Evolutionary conservation across 2,113 vertebrate species (phyloP).

Genomic region (Holacanthus passer): DNA sequence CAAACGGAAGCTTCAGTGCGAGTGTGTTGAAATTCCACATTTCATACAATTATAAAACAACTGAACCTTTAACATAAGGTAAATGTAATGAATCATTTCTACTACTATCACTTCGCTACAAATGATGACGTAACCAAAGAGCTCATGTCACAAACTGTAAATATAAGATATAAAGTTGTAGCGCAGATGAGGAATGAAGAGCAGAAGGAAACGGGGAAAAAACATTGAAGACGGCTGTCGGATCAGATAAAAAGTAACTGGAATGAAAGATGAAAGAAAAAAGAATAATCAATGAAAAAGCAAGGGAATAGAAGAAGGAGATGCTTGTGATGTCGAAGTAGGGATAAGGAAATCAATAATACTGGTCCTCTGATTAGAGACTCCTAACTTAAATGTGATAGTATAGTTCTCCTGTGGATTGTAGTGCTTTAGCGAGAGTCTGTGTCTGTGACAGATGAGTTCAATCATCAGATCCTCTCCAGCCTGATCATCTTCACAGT

Average conservation of each 20-base stretch:
- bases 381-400: slow-evolving; percentile 44
- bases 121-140: neutral
- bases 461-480: slow-evolving; percentile 59
- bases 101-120: neutral
- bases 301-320: slow-evolving; percentile 41
- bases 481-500: slow-evolving; percentile 53
- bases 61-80: neutral
- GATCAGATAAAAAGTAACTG: slow-evolving; percentile 46
- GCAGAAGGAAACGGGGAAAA: slow-evolving; percentile 31
- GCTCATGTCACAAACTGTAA: neutral
- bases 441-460: slow-evolving; percentile 46
- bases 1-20: neutral
- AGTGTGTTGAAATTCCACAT: neutral
- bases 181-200: slow-evolving; percentile 2
- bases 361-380: slow-evolving; percentile 60
- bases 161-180: neutral
- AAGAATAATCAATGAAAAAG: slow-evolving; percentile 56
- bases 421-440: slow-evolving; percentile 36
- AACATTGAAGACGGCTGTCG: slow-evolving; percentile 10
- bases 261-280: slow-evolving; percentile 33
- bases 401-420: slow-evolving; percentile 46
- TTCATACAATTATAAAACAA: too few species aligned
- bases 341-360: slow-evolving; percentile 62
- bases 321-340: slow-evolving; percentile 38
- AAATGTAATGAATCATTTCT: neutral